Conservation (phyloP, 2,888 invertebrate genomes). For the Cheilosia scutellata region DNA sequence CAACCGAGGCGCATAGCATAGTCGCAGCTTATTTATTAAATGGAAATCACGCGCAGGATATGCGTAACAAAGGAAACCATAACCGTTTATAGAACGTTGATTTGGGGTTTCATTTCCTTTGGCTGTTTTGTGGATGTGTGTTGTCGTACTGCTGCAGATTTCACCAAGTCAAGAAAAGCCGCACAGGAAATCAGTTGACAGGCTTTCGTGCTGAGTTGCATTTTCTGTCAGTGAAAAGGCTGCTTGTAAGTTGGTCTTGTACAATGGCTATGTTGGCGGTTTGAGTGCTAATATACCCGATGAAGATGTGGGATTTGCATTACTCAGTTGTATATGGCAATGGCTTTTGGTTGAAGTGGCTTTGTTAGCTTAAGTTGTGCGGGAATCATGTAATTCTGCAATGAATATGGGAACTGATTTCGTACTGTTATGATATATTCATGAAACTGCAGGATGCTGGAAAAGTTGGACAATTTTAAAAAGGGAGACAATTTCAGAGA, state of each 20-base stretch:
- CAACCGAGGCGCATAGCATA: constrained; percentile 15
- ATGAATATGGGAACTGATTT: no score
- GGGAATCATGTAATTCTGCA: no score
- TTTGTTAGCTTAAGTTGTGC: background rate
- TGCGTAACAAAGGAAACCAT: constrained; percentile 63
- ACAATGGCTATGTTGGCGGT: constrained; percentile 8
- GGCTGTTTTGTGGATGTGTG: constrained; percentile 2
- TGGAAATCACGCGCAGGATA: constrained; percentile 62
- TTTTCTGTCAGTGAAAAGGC: constrained; percentile 1
- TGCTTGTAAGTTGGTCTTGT: constrained; percentile 3
- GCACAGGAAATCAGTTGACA: constrained; percentile 42
- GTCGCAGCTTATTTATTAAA: constrained; percentile 60
- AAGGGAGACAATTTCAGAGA: no score
- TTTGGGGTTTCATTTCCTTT: constrained; percentile 56
- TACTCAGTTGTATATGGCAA: constrained; percentile 11
- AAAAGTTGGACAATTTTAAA: no score
- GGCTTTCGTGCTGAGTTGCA: constrained; percentile 33
- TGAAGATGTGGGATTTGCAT: constrained; percentile 30
- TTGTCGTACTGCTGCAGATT: constrained; percentile 4
- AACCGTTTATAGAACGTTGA: constrained; percentile 57
- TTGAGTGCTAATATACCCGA: constrained; percentile 2
- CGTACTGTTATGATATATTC: no score
- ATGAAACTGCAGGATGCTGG: no score
- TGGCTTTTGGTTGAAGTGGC: background rate
- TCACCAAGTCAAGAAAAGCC: constrained; percentile 19